A percentile compares a stretch with the other conserved stretches of the same genome.
phyloP scores from a whole-genome alignment of 2,113 vertebrate genomes.

The Triplophysa siluroides region DNA sequence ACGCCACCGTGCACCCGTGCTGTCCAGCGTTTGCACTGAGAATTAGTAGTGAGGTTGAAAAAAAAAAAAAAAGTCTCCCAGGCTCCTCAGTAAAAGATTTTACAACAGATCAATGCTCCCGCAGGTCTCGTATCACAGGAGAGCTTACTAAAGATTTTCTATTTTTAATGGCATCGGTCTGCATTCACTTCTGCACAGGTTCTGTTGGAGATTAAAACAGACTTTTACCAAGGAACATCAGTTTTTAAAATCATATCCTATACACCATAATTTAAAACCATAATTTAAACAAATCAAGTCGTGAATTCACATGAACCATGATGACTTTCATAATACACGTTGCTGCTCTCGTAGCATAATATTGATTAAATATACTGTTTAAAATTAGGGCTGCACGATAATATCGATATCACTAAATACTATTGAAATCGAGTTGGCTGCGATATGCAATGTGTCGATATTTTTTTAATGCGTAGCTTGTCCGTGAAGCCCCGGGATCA shows the following conservation, averaged over 20 bases:
- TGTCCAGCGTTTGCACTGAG: not conserved
- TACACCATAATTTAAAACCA: too few species aligned
- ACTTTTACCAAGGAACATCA: not conserved
- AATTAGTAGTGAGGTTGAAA: not conserved
- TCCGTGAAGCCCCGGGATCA: too few species aligned
- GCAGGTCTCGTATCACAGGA: not conserved
- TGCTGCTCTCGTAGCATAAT: too few species aligned
- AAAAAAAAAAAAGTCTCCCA: not conserved
- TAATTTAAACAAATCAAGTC: too few species aligned
- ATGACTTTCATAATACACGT: too few species aligned
- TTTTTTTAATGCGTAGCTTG: too few species aligned
- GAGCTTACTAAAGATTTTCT: conserved; percentile 7
- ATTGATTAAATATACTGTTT: too few species aligned
- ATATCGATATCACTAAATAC: too few species aligned
- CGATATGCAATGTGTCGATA: too few species aligned
- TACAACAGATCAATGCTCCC: conserved; percentile 20
- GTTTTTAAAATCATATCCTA: not conserved
- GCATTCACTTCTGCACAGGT: not conserved
- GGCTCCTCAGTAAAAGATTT: conserved; percentile 19
- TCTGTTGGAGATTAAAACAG: not conserved
- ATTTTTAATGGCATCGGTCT: conserved; percentile 16
- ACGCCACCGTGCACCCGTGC: not conserved
- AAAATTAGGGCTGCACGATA: too few species aligned
- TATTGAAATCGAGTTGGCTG: too few species aligned
- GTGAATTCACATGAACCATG: too few species aligned